phyloP scores from a whole-genome alignment of 2,113 vertebrate genomes.

The Bostrychus sinensis region DNA sequence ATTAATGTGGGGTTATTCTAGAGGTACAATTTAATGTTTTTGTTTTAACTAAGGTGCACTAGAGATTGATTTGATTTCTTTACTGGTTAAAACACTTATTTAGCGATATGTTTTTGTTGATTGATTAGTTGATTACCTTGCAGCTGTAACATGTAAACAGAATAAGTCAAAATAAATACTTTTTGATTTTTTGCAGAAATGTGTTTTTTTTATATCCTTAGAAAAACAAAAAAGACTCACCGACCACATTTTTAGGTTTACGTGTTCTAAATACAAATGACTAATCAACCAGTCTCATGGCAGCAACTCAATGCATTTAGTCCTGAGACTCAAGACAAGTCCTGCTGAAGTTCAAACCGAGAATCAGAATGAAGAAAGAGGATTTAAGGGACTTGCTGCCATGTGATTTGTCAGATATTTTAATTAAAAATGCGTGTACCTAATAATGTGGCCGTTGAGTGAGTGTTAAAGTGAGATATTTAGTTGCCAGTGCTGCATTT shows the following conservation, averaged over 20 bases:
- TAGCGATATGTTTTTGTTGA: conserved; percentile 75
- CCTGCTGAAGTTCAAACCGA: no score
- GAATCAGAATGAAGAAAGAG: no score
- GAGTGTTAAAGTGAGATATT: no score
- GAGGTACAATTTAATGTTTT: conserved; percentile 64
- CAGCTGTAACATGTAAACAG: conserved; percentile 82
- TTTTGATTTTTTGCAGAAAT: conserved; percentile 82
- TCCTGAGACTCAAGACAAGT: no score
- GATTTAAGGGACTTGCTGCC: no score
- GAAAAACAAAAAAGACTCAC: background rate
- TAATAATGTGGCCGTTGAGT: no score
- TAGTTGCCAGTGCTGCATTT: no score
- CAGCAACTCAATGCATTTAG: no score
- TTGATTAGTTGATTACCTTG: conserved; percentile 88
- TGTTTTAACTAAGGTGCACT: conserved; percentile 67
- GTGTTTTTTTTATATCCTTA: conserved; percentile 68
- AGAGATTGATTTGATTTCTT: conserved; percentile 67
- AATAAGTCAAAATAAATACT: conserved; percentile 86
- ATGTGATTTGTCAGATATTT: no score
- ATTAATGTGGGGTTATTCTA: conserved; percentile 88
- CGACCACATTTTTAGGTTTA: background rate
- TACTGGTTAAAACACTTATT: conserved; percentile 54
- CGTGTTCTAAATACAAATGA: no score
- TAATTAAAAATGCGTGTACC: no score
- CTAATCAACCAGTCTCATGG: no score